Percentiles rank a stretch among this genome's conserved stretches.
phyloP scores from a whole-genome alignment of 2,888 invertebrate species.

The Folsomia candida region DNA sequence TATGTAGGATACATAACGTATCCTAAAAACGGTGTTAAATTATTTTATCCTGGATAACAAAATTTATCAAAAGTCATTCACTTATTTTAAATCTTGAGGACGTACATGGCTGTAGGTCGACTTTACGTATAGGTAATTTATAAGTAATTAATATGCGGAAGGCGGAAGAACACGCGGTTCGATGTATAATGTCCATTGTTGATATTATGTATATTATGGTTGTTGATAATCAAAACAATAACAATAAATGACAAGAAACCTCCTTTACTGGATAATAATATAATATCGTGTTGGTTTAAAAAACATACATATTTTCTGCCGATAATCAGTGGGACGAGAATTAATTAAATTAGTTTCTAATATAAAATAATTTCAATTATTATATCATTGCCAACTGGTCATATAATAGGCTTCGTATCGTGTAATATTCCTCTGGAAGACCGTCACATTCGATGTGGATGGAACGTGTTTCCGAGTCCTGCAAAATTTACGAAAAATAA shows the following conservation, averaged over 20 bases:
- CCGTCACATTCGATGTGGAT: slow-evolving; percentile 28
- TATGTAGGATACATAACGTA: neutral
- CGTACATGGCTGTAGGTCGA: no score
- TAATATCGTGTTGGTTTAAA: no score
- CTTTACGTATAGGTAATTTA: no score
- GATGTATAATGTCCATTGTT: neutral
- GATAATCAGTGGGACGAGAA: neutral
- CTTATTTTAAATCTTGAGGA: no score
- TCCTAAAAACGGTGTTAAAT: no score
- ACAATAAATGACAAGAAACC: neutral
- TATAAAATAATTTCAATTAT: neutral
- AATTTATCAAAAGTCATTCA: no score
- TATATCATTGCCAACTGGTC: slow-evolving; percentile 36
- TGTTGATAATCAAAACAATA: neutral
- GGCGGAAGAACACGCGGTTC: no score
- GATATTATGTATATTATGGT: neutral
- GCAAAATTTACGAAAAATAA: no score
- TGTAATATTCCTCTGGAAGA: slow-evolving; percentile 32
- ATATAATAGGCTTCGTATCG: slow-evolving; percentile 28
- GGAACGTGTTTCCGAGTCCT: slow-evolving; percentile 25
- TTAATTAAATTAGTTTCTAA: neutral
- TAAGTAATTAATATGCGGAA: no score
- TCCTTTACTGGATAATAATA: no score
- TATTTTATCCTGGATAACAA: neutral
- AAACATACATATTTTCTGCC: no score